Base-by-base conservation (phyloP, 1,140 invertebrate species). In the Heliconius congener region DNA sequence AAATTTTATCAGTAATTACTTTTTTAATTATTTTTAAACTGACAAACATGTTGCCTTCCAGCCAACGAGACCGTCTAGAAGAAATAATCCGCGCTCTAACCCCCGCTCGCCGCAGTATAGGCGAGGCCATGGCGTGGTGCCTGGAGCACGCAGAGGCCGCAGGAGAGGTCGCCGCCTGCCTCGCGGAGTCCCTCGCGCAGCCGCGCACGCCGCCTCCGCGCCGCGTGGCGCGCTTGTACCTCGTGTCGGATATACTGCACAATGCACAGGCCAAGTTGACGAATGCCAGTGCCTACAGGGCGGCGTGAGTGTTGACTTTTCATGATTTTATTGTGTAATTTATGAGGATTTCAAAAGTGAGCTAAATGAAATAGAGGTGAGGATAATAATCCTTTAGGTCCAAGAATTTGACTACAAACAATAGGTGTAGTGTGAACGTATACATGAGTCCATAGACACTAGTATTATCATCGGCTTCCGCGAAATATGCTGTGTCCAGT, bases 71-170 rank as follows among this genome's bases (percentile, higher is more conserved):
- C 90, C 95, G 98, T 27, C 95, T 99, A 52, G 99, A 99, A 95
- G 97, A 99, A 91, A 95, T 99, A 84, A 96, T 99, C 52, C 95
- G 99, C 57, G 96, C 97, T 79, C 96, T 99, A 83, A 97, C 97
- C 0, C 98, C 99, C 1, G 98, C 99, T 90, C 96, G 98, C 83
- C 94, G 96, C 74, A 97, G 97, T 92, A 96, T 99, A 79, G 98
- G 97, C 19, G 98, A 99, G 93, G 97, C 97, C 0, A 99, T 99
- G 99, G 97, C 99, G 34, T 99, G 99, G 96, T 99, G 99, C 94
- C 97, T 99, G 78, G 99, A 99, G 90, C 99, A 99, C 95, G 98
- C 99, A 30, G 99, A 99, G 94, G 98, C 98, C 72, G 98, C 98
- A 27, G 98, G 99, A 88, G 99, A 99, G 95, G 98, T 99, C 78